phyloP scores from a whole-genome alignment of 2,113 vertebrate species.

The Hippocampus abdominalis region DNA sequence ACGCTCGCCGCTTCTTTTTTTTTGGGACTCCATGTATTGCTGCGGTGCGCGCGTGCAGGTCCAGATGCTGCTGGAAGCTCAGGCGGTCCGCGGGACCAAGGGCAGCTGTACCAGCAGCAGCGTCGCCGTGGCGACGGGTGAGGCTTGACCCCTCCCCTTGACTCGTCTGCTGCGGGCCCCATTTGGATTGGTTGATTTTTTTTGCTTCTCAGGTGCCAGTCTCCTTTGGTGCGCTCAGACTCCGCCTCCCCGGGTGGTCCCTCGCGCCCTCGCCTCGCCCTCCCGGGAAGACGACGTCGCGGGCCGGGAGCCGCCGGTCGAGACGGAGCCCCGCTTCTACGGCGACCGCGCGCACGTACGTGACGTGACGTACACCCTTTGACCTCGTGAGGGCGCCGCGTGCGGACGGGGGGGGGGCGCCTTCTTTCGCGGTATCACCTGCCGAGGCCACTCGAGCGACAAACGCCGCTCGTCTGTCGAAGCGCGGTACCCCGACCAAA shows the following conservation, averaged over 20 bases:
- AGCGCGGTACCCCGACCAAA: too few species aligned
- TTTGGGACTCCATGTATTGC: too few species aligned
- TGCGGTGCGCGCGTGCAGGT: slow-evolving; percentile 69
- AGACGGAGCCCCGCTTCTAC: background rate
- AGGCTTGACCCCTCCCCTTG: background rate
- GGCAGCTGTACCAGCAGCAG: slow-evolving; percentile 60
- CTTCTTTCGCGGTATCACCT: too few species aligned
- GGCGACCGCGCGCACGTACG: background rate
- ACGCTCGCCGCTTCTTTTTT: too few species aligned
- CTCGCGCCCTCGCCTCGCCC: slow-evolving; percentile 22
- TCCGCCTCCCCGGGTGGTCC: too few species aligned
- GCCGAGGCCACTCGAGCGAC: too few species aligned
- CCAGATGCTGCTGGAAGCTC: slow-evolving; percentile 87
- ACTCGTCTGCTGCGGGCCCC: too few species aligned
- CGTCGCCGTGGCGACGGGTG: slow-evolving; percentile 93
- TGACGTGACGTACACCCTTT: background rate
- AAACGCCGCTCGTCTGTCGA: too few species aligned
- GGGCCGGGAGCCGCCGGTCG: slow-evolving; percentile 34
- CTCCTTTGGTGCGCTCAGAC: slow-evolving; percentile 45
- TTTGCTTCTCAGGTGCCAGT: slow-evolving; percentile 78
- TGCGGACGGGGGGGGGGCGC: too few species aligned
- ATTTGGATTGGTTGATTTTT: background rate
- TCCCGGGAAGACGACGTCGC: slow-evolving; percentile 57
- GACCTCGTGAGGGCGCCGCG: too few species aligned
- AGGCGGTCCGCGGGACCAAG: slow-evolving; percentile 66